Conservation (phyloP, 1,140 invertebrate species). For the Philotrypesis tridentata region DNA sequence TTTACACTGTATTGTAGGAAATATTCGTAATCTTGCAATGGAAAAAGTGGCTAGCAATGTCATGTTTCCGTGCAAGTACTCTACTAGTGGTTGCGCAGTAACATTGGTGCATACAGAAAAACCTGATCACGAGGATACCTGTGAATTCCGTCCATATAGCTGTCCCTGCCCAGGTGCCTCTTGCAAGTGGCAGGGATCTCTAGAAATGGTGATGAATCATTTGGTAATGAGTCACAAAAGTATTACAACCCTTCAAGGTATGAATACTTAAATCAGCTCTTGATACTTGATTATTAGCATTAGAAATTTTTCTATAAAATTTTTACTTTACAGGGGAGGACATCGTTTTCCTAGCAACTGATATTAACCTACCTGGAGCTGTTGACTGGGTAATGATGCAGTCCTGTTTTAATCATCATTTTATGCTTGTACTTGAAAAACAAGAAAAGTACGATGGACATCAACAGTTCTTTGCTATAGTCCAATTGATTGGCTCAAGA, state of each 20-base stretch:
- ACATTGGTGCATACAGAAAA: slow-evolving; percentile 97
- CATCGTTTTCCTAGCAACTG: slow-evolving; percentile 99
- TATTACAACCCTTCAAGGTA: slow-evolving; percentile 95
- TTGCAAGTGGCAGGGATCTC: slow-evolving; percentile 98
- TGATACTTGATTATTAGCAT: background rate
- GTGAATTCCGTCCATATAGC: slow-evolving; percentile 97
- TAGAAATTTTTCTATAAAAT: slow-evolving; percentile 20
- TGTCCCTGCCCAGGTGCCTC: slow-evolving; percentile 99
- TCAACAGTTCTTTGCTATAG: slow-evolving; percentile 99
- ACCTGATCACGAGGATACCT: slow-evolving; percentile 97
- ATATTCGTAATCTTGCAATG: slow-evolving; percentile 98
- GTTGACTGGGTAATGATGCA: slow-evolving; percentile 99
- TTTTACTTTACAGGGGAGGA: slow-evolving; percentile 84
- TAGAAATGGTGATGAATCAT: slow-evolving; percentile 98
- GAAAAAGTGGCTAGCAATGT: slow-evolving; percentile 99
- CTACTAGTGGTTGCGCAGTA: slow-evolving; percentile 93
- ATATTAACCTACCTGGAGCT: slow-evolving; percentile 99
- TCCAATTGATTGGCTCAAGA: slow-evolving; percentile 97
- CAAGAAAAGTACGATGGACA: slow-evolving; percentile 98
- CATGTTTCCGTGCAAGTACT: slow-evolving; percentile 99
- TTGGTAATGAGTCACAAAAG: slow-evolving; percentile 98
- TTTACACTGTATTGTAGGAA: slow-evolving; percentile 77
- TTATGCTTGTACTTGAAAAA: slow-evolving; percentile 99
- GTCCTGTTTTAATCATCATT: slow-evolving; percentile 98
- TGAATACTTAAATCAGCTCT: background rate